Evolutionary conservation across 2,888 invertebrate species (phyloP).

Genomic region (Pegoplata infirma): DNA sequence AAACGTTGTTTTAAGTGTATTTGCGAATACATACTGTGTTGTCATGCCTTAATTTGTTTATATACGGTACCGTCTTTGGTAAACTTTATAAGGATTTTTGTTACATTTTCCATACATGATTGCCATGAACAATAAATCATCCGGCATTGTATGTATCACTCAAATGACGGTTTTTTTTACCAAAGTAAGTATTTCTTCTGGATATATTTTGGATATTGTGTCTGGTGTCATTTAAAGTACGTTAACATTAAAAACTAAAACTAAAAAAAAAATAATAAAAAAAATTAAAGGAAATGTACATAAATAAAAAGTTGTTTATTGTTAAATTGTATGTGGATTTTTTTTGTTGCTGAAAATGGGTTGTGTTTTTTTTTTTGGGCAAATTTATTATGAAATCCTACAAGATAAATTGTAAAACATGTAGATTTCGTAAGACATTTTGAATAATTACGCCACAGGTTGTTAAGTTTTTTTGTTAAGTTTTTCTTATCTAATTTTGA

Average conservation of each 20-base stretch:
- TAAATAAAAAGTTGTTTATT: constrained; percentile 53
- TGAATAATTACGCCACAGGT: constrained; percentile 58
- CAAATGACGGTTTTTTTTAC: constrained; percentile 44
- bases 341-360: constrained; percentile 18
- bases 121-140: constrained; percentile 63
- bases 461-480: constrained; percentile 8
- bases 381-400: constrained; percentile 51
- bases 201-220: constrained; percentile 17
- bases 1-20: constrained; percentile 1
- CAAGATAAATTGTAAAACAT: constrained; percentile 40
- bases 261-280: constrained; percentile 19
- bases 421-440: constrained; percentile 55
- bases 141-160: constrained; percentile 60
- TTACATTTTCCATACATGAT: constrained; percentile 63
- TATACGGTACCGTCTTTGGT: constrained; percentile 71
- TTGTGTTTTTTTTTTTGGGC: constrained; percentile 16
- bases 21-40: constrained; percentile 50
- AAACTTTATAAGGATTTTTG: constrained; percentile 72
- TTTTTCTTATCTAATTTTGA: constrained; percentile 5
- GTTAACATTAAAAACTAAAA: constrained; percentile 21
- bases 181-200: neutral
- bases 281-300: constrained; percentile 54
- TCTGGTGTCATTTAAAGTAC: constrained; percentile 38
- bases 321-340: constrained; percentile 41
- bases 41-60: constrained; percentile 73